Percentiles rank a stretch among this genome's conserved stretches.
These are phyloP conservation scores for Poecilia wingei DNA, from an alignment of 2,797 vertebrate species.

Conservation along the genomic window DNA sequence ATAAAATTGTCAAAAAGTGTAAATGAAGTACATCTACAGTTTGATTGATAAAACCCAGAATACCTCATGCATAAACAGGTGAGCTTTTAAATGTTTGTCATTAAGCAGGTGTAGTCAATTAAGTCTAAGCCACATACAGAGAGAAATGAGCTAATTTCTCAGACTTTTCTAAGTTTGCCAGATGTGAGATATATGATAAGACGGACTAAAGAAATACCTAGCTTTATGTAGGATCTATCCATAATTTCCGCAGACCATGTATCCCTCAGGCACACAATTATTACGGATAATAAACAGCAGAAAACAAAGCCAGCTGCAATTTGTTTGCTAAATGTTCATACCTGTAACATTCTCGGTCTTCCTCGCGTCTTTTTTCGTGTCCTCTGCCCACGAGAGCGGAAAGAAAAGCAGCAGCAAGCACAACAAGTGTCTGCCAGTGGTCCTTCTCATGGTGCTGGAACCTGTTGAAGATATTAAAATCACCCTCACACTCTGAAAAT, in stretches of 20 bases:
- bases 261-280: not conserved
- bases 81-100: not conserved
- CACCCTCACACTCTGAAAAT: not conserved
- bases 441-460: slow-evolving; percentile 39
- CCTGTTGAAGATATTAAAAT: slow-evolving; percentile 21
- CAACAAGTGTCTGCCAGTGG: slow-evolving; percentile 64
- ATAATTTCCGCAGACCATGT: not conserved
- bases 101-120: not conserved
- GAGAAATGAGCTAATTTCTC: not conserved
- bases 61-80: not conserved
- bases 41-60: not conserved
- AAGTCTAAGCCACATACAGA: not conserved
- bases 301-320: not conserved
- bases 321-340: slow-evolving; percentile 24
- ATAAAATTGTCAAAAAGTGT: not conserved
- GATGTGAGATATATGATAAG: not conserved
- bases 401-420: slow-evolving; percentile 65
- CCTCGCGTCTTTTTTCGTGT: slow-evolving; percentile 46
- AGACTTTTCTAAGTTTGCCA: not conserved
- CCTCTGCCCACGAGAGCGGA: slow-evolving; percentile 60
- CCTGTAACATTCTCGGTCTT: slow-evolving; percentile 60
- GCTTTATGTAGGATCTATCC: not conserved
- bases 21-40: not conserved
- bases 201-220: not conserved
- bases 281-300: not conserved